Percentiles rank a stretch among this genome's conserved stretches.
These are phyloP conservation scores for Habroteleia sp. DNA, from an alignment of 2,888 invertebrate species.

Conservation along the genomic window DNA sequence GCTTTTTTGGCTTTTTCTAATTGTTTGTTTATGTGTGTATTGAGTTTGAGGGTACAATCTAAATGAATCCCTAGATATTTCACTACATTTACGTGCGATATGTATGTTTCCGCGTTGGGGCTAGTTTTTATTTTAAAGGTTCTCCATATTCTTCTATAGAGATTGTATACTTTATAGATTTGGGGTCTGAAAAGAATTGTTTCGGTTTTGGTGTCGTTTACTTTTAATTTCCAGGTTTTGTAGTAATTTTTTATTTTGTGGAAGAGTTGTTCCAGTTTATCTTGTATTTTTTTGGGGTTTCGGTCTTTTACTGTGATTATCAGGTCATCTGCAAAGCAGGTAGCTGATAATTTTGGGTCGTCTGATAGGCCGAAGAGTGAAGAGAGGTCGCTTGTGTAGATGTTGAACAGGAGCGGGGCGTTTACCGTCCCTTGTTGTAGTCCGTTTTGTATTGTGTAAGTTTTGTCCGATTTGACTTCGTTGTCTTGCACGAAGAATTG, in stretches of 20 bases:
- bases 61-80: constrained; percentile 22
- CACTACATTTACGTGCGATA: constrained; percentile 5
- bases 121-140: constrained; percentile 2
- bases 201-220: constrained; percentile 4
- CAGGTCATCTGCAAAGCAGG: background rate
- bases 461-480: background rate
- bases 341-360: constrained; percentile 1
- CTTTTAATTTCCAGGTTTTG: constrained; percentile 20
- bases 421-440: constrained; percentile 60
- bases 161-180: background rate
- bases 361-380: constrained; percentile 17
- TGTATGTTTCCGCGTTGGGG: background rate
- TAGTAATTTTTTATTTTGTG: constrained; percentile 1
- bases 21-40: constrained; percentile 42
- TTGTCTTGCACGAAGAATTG: constrained; percentile 10
- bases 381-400: constrained; percentile 28
- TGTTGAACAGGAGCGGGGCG: constrained; percentile 32
- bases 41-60: constrained; percentile 9
- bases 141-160: background rate
- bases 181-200: constrained; percentile 11
- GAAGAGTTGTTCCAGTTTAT: background rate
- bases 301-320: background rate
- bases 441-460: constrained; percentile 34
- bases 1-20: constrained; percentile 62
- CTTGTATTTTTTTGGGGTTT: background rate